Percentiles rank a stretch among this genome's conserved stretches.
Conservation (phyloP, 2,797 vertebrate species). For the Hypotaenidia okinawae region DNA sequence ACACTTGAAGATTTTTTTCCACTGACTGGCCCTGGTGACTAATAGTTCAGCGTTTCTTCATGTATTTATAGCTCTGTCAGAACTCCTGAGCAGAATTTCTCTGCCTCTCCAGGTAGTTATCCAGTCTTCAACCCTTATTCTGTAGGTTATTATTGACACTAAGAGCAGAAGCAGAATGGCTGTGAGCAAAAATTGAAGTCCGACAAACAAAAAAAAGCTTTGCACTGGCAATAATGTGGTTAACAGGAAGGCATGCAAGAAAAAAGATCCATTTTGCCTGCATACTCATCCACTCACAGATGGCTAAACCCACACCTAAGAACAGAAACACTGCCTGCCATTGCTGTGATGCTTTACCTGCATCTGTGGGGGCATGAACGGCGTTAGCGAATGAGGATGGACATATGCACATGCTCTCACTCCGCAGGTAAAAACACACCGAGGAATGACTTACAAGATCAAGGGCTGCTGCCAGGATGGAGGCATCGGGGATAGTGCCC, state of each 20-base stretch:
- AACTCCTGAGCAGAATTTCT: neutral
- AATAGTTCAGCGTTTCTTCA: neutral
- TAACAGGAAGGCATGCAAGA: neutral
- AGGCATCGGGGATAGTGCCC: slow-evolving; percentile 96
- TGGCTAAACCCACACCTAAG: neutral
- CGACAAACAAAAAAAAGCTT: neutral
- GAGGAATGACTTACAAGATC: slow-evolving; percentile 85
- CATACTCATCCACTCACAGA: neutral
- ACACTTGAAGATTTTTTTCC: neutral
- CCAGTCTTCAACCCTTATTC: neutral
- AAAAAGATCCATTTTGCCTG: neutral
- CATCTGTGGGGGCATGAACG: neutral
- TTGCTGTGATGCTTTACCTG: neutral
- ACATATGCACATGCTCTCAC: neutral
- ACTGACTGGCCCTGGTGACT: neutral
- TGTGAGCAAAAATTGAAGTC: neutral
- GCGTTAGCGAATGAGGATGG: neutral
- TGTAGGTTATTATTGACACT: neutral
- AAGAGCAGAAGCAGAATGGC: neutral
- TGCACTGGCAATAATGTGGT: neutral
- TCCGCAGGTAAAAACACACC: neutral
- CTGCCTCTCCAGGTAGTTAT: neutral
- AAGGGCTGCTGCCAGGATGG: slow-evolving; percentile 94
- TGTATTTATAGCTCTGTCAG: neutral
- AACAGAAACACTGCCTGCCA: neutral